Conservation (phyloP, 2,113 vertebrate genomes). For the Panthera leo region DNA sequence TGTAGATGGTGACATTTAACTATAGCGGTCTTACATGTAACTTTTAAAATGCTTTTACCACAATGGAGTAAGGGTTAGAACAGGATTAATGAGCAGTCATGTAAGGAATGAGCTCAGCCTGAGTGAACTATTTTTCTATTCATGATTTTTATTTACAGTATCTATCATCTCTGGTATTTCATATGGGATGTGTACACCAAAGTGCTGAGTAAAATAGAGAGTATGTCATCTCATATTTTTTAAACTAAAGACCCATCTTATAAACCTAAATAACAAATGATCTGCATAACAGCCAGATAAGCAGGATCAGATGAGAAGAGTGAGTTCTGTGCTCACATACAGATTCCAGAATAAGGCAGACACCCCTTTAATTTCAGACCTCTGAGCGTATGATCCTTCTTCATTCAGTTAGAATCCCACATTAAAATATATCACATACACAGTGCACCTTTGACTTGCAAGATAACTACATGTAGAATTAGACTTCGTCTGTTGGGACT, state of each 20-base stretch:
- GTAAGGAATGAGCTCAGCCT: neutral
- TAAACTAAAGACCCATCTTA: neutral
- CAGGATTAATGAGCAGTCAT: conserved; percentile 49
- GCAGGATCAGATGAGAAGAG: neutral
- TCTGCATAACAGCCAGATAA: neutral
- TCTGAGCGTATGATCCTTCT: conserved; percentile 8
- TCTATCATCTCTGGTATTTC: neutral
- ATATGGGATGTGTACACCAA: neutral
- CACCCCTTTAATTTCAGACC: neutral
- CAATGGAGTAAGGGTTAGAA: neutral
- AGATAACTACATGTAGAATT: conserved; percentile 48
- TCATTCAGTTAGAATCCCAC: conserved; percentile 23
- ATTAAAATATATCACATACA: conserved; percentile 35
- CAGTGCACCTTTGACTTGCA: conserved; percentile 27
- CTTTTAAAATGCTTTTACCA: conserved; percentile 38
- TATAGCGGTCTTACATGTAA: neutral
- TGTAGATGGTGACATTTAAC: conserved; percentile 47
- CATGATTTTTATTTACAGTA: conserved; percentile 52
- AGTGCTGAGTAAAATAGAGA: conserved; percentile 46
- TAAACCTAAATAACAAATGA: neutral
- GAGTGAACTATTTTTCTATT: conserved; percentile 25
- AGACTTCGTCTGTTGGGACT: conserved; percentile 50
- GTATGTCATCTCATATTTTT: conserved; percentile 8
- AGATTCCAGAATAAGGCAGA: neutral
- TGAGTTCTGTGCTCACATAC: neutral